These are phyloP conservation scores for Alsophila aescularia DNA, from an alignment of 2,888 invertebrate genomes.

Conservation along the genomic window DNA sequence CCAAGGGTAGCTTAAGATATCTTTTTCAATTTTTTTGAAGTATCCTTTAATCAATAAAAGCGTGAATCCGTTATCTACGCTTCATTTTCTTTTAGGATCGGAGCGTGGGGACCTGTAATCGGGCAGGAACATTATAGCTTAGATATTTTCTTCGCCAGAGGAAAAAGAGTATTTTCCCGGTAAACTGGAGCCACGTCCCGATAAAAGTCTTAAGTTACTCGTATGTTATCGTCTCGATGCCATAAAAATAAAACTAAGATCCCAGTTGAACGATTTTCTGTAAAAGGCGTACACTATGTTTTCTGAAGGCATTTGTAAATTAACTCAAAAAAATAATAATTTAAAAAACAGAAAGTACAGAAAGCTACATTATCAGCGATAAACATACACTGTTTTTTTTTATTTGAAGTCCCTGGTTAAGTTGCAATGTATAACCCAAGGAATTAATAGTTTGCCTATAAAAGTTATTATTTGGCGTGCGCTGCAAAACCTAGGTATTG, in stretches of 20 bases:
- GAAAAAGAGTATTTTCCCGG: slow-evolving; percentile 48
- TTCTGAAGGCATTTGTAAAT: too few species aligned
- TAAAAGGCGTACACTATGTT: too few species aligned
- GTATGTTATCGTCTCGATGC: slow-evolving; percentile 60
- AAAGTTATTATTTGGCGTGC: too few species aligned
- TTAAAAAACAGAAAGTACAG: too few species aligned
- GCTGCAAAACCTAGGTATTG: too few species aligned
- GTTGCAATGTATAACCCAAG: too few species aligned
- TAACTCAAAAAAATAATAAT: too few species aligned
- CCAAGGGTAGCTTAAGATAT: slow-evolving; percentile 25
- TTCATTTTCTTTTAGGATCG: slow-evolving; percentile 62
- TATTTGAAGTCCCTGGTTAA: too few species aligned
- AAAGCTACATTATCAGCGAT: too few species aligned
- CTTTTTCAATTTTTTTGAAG: slow-evolving; percentile 38
- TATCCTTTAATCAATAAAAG: slow-evolving; percentile 48
- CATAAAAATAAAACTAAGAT: slow-evolving; percentile 58
- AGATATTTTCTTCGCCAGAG: slow-evolving; percentile 53
- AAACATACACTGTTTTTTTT: too few species aligned
- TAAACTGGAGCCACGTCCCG: slow-evolving; percentile 52
- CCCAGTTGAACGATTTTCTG: slow-evolving; percentile 40
- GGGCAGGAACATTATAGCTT: slow-evolving; percentile 53
- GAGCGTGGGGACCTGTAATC: slow-evolving; percentile 62
- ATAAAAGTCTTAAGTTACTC: slow-evolving; percentile 66
- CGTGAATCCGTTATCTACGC: slow-evolving; percentile 57
- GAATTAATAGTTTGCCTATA: too few species aligned